A percentile compares a stretch with the other conserved stretches of the same genome.
These are phyloP conservation scores for Ammodytes dubius DNA, from an alignment of 2,113 vertebrate species.

Conservation along the genomic window DNA sequence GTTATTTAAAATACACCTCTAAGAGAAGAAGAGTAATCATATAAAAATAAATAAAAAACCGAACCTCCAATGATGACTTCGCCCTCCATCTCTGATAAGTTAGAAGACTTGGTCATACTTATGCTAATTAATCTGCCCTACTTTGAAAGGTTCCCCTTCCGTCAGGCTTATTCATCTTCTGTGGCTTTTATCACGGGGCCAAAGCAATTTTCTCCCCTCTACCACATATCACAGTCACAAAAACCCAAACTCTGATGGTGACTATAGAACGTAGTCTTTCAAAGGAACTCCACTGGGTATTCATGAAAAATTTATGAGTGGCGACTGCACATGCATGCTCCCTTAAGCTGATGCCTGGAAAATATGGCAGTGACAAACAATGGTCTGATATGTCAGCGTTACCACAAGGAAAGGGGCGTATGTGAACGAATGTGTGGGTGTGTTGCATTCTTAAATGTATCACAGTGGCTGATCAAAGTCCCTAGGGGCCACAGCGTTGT, in stretches of 20 bases:
- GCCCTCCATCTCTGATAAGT: slow-evolving; percentile 44
- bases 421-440: slow-evolving; percentile 48
- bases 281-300: slow-evolving; percentile 72
- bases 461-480: slow-evolving; percentile 40
- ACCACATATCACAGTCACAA: slow-evolving; percentile 68
- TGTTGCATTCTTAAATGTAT: slow-evolving; percentile 47
- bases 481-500: slow-evolving; percentile 32
- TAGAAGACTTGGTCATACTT: slow-evolving; percentile 32
- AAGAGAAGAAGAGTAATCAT: slow-evolving; percentile 33
- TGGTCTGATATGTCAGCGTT: slow-evolving; percentile 68
- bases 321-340: slow-evolving; percentile 74
- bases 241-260: slow-evolving; percentile 68
- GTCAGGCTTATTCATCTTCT: slow-evolving; percentile 61
- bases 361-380: slow-evolving; percentile 81
- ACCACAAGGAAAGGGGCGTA: slow-evolving; percentile 44
- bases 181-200: slow-evolving; percentile 64
- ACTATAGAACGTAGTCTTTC: slow-evolving; percentile 70
- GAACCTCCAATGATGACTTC: slow-evolving; percentile 22
- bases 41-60: slow-evolving; percentile 14
- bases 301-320: slow-evolving; percentile 85
- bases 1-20: slow-evolving; percentile 37
- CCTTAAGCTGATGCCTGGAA: slow-evolving; percentile 70
- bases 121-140: slow-evolving; percentile 65
- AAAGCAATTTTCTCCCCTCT: slow-evolving; percentile 70
- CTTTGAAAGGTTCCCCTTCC: slow-evolving; percentile 56